Conservation (phyloP, 2,888 invertebrate genomes). For the Drosophila antonietae region DNA sequence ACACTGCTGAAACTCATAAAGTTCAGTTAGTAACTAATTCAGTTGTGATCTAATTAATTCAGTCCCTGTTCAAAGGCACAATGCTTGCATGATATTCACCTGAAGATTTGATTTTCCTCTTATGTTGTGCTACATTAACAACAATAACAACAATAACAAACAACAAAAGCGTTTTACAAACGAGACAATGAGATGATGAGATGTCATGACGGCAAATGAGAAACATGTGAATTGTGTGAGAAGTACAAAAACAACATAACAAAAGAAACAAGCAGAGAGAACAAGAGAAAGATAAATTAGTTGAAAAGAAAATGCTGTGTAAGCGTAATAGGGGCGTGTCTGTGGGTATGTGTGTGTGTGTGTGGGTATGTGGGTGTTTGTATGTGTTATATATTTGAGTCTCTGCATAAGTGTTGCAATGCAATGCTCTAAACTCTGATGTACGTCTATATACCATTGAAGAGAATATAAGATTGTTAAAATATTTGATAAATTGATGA, state of each 20-base stretch:
- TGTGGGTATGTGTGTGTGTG: background rate
- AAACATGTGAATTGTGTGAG: conserved; percentile 34
- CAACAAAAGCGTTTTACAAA: conserved; percentile 56
- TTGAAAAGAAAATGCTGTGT: conserved; percentile 25
- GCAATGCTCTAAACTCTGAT: background rate
- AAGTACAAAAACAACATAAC: conserved; percentile 14
- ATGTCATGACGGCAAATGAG: conserved; percentile 35
- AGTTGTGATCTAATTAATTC: conserved; percentile 6
- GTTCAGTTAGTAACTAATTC: background rate
- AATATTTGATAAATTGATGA: background rate
- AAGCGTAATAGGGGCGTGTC: conserved; percentile 10
- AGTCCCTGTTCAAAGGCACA: conserved; percentile 1
- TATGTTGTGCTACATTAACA: conserved; percentile 86
- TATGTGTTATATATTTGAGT: no score
- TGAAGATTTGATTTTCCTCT: conserved; percentile 86
- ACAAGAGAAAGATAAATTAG: conserved; percentile 42
- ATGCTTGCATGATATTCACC: conserved; percentile 79
- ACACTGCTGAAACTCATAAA: background rate
- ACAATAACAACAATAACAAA: conserved; percentile 49
- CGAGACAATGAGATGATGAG: conserved; percentile 57
- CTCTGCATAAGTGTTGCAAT: background rate
- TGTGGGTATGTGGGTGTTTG: conserved; percentile 2
- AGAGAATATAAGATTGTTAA: background rate
- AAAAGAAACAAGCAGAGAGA: conserved; percentile 24
- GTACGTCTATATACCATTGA: background rate